Percentiles rank a stretch among this genome's conserved stretches.
Conservation (phyloP, 2,888 invertebrate genomes). For the Rotaria socialis region DNA sequence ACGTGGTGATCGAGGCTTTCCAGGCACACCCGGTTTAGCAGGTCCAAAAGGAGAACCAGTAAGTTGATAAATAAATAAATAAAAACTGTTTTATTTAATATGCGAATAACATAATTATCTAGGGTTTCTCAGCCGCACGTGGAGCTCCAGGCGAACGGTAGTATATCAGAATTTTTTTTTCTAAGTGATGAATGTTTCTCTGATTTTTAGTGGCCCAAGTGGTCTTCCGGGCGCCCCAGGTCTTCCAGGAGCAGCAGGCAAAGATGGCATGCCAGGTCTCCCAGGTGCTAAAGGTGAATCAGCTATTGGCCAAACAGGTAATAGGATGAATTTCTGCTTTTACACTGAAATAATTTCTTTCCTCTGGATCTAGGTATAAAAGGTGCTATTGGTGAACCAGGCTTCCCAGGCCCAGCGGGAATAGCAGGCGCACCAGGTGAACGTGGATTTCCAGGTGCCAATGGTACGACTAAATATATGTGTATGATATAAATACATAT, state of each 20-base stretch:
- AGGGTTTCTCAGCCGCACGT: neutral
- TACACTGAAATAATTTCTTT: neutral
- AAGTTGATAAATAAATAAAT: neutral
- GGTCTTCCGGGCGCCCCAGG: constrained; percentile 47
- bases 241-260: constrained; percentile 47
- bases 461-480: neutral
- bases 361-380: constrained; percentile 18
- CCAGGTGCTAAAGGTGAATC: constrained; percentile 49
- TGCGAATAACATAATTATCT: neutral
- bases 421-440: constrained; percentile 23
- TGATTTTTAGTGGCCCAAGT: neutral
- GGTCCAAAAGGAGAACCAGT: constrained; percentile 46
- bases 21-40: constrained; percentile 50
- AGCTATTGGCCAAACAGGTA: constrained; percentile 48
- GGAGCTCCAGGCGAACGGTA: neutral
- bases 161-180: neutral
- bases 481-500: neutral
- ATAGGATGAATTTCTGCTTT: neutral
- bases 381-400: constrained; percentile 46
- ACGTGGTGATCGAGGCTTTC: constrained; percentile 47
- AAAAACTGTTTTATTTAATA: neutral
- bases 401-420: constrained; percentile 38
- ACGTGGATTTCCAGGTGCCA: constrained; percentile 37
- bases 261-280: constrained; percentile 49
- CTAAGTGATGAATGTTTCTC: neutral